Evolutionary conservation across 2,797 vertebrate species (phyloP), one percentile per base, ranked within the genome.

Genomic region (Tokudaia muenninki): DNA sequence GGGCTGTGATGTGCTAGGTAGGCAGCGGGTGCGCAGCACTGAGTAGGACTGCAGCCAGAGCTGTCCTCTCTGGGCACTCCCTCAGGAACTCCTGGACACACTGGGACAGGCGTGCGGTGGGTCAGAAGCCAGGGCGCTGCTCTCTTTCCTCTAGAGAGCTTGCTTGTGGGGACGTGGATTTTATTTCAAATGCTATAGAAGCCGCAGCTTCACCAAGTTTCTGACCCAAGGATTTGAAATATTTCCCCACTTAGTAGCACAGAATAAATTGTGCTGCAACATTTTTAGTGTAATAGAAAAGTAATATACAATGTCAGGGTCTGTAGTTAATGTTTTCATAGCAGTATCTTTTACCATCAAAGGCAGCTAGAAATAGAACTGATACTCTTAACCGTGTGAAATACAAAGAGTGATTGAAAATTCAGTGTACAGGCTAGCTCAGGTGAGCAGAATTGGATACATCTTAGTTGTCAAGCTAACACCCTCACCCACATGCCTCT

Each of bases 221-320:
- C 77, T 75, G 77, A 37, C 55, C 52, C 50, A 78, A 90, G 70
- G 57, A 92, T 83, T 93, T 90, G 80, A 67, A 94, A 59, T 95
- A 31, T 52, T 87, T 91, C 96, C 47, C 87, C 19, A 37, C 41
- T 90, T 24, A 19, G 52, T 87, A 81, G 61, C 55, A 31, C 37
- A 72, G 93, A 95, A 24, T 75, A 63, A 52, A 19, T 78, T 94
- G 87, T 92, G 67, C 86, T 94, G 37, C 0, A 52, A 41, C 29
- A 61, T 78, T 93, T 94, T 83, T 91, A 90, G 52, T 92, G 70
- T 80, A 87, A 92, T 84, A 74, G 59, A 94, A 88, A 94, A 90
- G 63, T 80, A 91, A 93, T 91, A 67, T 90, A 72, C 50, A 77
- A 79, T 92, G 50, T 31, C 77, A 75, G n/a, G 82, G 50, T 26